phyloP scores from a whole-genome alignment of 2,888 invertebrate genomes.

The Pachycephus smyrnensis region DNA sequence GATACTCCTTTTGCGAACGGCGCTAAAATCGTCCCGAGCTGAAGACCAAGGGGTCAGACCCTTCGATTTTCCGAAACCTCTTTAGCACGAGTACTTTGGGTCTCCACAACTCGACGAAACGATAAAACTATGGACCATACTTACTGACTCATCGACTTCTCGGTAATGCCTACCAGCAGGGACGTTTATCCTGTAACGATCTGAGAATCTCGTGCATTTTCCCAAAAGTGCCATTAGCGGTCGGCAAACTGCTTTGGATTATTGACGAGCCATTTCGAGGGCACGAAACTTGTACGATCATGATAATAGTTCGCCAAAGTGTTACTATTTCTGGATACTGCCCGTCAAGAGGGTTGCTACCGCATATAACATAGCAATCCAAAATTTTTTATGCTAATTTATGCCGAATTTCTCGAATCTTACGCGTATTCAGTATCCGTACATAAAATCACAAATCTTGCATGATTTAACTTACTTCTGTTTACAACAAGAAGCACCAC shows the following conservation, averaged over 20 bases:
- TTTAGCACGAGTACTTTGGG: not conserved
- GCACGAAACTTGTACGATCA: slow-evolving; percentile 50
- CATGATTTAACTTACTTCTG: not conserved
- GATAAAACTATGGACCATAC: not conserved
- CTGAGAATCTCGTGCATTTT: slow-evolving; percentile 38
- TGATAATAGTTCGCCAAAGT: slow-evolving; percentile 45
- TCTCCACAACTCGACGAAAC: not conserved
- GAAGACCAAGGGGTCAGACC: not conserved
- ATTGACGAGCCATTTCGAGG: slow-evolving; percentile 46
- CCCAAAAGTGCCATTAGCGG: slow-evolving; percentile 50
- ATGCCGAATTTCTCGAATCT: not conserved
- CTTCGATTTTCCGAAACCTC: not conserved
- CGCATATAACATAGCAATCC: not conserved
- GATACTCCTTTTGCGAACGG: not conserved
- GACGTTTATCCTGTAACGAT: not conserved
- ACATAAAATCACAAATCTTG: not conserved
- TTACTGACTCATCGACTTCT: not conserved
- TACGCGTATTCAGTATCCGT: not conserved
- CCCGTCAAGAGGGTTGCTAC: not conserved
- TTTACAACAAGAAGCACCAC: not conserved
- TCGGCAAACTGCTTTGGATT: slow-evolving; percentile 43
- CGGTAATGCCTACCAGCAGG: not conserved
- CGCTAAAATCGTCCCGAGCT: not conserved
- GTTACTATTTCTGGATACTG: not conserved
- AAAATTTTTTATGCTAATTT: not conserved